Evolutionary conservation across 1,140 invertebrate species (phyloP), one percentile per base, ranked within the genome.

Genomic region (Oedothorax gibbosus): DNA sequence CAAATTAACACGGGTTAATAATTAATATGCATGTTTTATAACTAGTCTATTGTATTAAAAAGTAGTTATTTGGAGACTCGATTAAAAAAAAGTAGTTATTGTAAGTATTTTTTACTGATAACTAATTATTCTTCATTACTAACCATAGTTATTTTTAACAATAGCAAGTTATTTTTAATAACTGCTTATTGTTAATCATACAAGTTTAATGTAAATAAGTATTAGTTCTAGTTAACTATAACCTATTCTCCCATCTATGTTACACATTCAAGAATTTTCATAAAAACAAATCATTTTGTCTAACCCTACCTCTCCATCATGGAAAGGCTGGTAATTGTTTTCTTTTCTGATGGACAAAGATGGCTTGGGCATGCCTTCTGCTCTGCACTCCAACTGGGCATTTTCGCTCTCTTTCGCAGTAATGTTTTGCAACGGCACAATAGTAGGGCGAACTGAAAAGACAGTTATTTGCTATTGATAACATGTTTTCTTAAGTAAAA

Each of bases 351-450:
- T 97, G 3, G 91, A 92, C 50, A 97, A 92, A 14, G 91, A 88
- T 0, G 96, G 96, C 9, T 93, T 91, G 0, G 96, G 96, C 80
- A 94, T 91, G 18, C 95, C 96, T 11, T 92, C 92, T 0, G 94
- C 93, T 68, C 93, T 93, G 88, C 96, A 97, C 6, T 92, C 92
- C 11, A 97, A 90, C 82, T 92, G 92, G 0, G 93, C 92, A 85
- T 93, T 92, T 14, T 92, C 91, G 21, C 90, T 92, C 76, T 94
- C 91, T 2, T 93, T 91, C 0, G 93, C 91, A 0, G 94, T 95
- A 0, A 93, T 91, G 89, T 97, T 97, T 20, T 92, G 89, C 69
- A 96, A 92, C 88, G 96, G 93, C 87, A 93, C 94, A 87, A 97
- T 93, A 88, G 93, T 93, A 0, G 96, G 95, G 87, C 94, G 95